Conservation (phyloP, 1,140 invertebrate species). For the Chelonus insularis region DNA sequence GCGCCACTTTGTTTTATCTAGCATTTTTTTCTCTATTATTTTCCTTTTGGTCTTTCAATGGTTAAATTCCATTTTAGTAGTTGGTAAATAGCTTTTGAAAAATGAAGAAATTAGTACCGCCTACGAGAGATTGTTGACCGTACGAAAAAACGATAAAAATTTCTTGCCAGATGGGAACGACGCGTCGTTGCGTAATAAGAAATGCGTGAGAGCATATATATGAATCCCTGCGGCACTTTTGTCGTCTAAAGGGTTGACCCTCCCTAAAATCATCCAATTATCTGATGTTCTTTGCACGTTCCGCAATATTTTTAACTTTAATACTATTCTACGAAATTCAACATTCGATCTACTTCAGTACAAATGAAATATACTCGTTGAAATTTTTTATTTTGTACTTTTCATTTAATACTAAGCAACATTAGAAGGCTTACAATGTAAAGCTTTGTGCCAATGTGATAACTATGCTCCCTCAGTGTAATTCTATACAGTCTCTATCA, state of each 20-base stretch:
- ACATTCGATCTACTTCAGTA: too few relatives aligned
- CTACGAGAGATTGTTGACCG: background rate
- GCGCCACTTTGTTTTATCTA: too few relatives aligned
- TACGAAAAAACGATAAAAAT: background rate
- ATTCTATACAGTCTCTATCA: too few relatives aligned
- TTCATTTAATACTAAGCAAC: too few relatives aligned
- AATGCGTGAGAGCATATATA: background rate
- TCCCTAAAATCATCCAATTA: slow-evolving; percentile 8
- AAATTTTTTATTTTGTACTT: too few relatives aligned
- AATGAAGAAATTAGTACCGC: background rate
- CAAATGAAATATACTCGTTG: too few relatives aligned
- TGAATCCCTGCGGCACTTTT: background rate
- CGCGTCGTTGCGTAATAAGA: background rate
- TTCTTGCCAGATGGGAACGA: background rate
- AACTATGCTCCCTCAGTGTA: too few relatives aligned
- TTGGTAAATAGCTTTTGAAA: background rate
- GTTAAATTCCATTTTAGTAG: too few relatives aligned
- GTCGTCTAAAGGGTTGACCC: slow-evolving; percentile 4
- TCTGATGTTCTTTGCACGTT: background rate
- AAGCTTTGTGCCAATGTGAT: too few relatives aligned
- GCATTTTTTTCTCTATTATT: too few relatives aligned
- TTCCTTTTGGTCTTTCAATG: too few relatives aligned
- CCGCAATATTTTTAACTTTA: background rate
- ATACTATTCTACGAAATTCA: background rate
- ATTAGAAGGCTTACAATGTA: too few relatives aligned